Base-by-base conservation (phyloP, 1,140 invertebrate genomes). In the Dendroctonus ponderosae region DNA sequence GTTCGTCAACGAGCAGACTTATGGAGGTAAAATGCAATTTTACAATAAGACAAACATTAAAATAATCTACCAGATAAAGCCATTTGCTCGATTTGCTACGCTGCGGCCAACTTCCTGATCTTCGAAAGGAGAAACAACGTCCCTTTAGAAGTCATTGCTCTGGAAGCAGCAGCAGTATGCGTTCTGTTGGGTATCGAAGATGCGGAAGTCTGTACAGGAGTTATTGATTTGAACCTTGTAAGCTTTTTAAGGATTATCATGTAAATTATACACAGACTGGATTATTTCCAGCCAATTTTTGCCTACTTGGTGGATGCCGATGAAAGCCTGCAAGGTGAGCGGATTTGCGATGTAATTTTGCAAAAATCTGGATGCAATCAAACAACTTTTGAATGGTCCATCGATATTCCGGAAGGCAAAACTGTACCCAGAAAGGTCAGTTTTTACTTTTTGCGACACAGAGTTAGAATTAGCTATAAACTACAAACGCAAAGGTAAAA, bases 211-310 rank as follows among this genome's bases (percentile, higher is more conserved):
- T 89, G 88, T 68, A 66, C 71, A 9, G 86, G 87, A 38, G 68
- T 82, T 7, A 70, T 89, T 6, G 77, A 80, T 46, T 71, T 83
- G 4, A 85, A 88, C 71, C 67, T 82, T 61, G 84, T 86, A 79
- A 77, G 79, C 74, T 6, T 8, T 11, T 52, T 9, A 3, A 44
- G 11, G 44, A 12, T 50, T 5, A 8, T 3, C 26, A 15, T 26
- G 2, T 52, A 54, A 42, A 8, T n/a, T 2, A 6, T 12, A 8
- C 15, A 48, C 12, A 38, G 39, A 11, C 9, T 5, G 39, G 11
- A 54, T 59, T 74, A 60, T 62, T 80, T 79, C 43, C 68, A 85
- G 85, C 83, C 83, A 57, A 82, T 83, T 44, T 70, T 86, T 38
- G 67, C 80, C 4, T 78, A 85, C 71, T 84, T 88, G 67, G 74